These are phyloP conservation scores for Tetragonula carbonaria DNA, from an alignment of 2,888 invertebrate genomes.

Conservation along the genomic window DNA sequence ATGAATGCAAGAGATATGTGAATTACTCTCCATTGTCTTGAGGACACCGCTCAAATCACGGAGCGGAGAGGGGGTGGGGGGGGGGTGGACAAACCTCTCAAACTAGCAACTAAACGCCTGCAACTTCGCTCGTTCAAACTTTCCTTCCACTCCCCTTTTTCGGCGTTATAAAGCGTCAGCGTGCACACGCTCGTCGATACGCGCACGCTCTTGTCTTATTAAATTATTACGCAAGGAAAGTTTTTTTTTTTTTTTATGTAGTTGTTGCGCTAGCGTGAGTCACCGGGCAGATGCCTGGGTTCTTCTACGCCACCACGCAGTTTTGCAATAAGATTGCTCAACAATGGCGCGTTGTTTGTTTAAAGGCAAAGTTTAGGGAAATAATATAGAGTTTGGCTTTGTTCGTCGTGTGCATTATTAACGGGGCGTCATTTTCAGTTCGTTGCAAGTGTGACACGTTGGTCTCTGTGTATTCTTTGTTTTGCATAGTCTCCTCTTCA, in stretches of 20 bases:
- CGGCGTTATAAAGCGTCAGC: neutral
- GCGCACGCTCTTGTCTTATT: neutral
- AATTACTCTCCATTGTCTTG: conserved; percentile 63
- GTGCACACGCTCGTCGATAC: conserved; percentile 11
- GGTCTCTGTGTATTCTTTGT: too few species aligned
- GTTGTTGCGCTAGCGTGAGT: neutral
- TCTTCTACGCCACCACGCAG: neutral
- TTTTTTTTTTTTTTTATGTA: too few species aligned
- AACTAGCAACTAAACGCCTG: neutral
- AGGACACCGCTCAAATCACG: conserved; percentile 50
- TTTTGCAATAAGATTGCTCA: neutral
- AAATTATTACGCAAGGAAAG: neutral
- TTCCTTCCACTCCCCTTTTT: neutral
- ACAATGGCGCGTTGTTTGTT: neutral
- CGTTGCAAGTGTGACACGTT: too few species aligned
- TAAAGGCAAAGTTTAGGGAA: neutral
- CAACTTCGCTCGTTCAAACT: conserved; percentile 31
- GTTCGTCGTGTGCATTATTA: too few species aligned
- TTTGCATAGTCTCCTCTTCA: neutral
- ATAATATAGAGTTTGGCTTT: neutral
- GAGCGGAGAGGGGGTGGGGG: neutral
- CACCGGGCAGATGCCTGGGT: neutral
- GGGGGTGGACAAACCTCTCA: conserved; percentile 17
- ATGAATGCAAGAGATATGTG: conserved; percentile 64
- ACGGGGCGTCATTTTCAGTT: too few species aligned